These are phyloP conservation scores for Aspidoscelis tigris DNA, from an alignment of 2,113 vertebrate species.

Conservation along the genomic window DNA sequence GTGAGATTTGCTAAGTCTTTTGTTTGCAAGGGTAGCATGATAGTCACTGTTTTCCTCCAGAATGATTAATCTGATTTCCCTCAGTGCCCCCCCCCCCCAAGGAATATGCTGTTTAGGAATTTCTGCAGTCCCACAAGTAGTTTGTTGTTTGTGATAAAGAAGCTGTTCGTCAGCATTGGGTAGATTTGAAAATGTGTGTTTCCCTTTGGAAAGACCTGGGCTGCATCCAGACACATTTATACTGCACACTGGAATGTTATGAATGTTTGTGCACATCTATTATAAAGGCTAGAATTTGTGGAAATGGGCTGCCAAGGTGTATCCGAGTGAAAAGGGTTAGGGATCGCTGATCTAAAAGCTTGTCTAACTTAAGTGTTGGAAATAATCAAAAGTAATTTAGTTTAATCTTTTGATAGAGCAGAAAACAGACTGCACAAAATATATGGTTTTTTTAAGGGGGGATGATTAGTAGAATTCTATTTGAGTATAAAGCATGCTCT, in stretches of 20 bases:
- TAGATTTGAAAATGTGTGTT: constrained; percentile 15
- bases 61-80: constrained; percentile 4
- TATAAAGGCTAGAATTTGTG: too few species aligned
- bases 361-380: constrained; percentile 1
- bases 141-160: constrained; percentile 6
- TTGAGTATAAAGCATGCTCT: neutral
- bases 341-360: neutral
- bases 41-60: neutral
- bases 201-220: constrained; percentile 3
- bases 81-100: neutral
- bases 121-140: neutral
- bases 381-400: neutral
- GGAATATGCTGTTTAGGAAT: neutral
- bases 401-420: neutral
- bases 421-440: neutral
- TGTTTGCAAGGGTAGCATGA: neutral
- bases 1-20: neutral
- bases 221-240: neutral
- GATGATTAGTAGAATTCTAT: neutral
- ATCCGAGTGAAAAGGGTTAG: too few species aligned
- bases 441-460: neutral
- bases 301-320: too few species aligned
- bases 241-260: neutral
- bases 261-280: too few species aligned
- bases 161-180: constrained; percentile 24